phyloP scores from a whole-genome alignment of 2,113 vertebrate genomes.

The Arothron firmamentum region DNA sequence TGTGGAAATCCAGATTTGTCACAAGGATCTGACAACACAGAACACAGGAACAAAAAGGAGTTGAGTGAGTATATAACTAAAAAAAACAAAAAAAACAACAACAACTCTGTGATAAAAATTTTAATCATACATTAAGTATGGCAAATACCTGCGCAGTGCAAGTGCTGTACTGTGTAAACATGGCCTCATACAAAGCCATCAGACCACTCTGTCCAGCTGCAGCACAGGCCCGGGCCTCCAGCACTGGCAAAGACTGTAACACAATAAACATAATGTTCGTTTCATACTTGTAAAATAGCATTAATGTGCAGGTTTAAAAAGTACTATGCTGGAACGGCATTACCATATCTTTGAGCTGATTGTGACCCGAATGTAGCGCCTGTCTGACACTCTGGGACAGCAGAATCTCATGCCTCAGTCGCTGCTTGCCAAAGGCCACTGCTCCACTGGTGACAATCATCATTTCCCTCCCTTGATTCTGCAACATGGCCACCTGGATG shows the following conservation, averaged over 20 bases:
- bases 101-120: background rate
- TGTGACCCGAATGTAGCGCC: conserved; percentile 91
- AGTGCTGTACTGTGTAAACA: conserved; percentile 99
- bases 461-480: conserved; percentile 97
- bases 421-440: conserved; percentile 96
- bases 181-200: conserved; percentile 97
- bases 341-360: conserved; percentile 96
- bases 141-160: conserved; percentile 88
- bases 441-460: conserved; percentile 98
- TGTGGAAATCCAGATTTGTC: conserved; percentile 95
- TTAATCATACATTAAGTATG: background rate
- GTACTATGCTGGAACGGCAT: too few species aligned
- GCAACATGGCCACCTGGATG: conserved; percentile 88
- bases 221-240: conserved; percentile 95
- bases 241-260: conserved; percentile 83
- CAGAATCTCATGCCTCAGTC: conserved; percentile 93
- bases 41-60: background rate
- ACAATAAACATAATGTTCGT: background rate
- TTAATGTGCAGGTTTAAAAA: too few species aligned
- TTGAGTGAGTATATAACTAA: background rate
- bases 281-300: background rate
- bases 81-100: too few species aligned
- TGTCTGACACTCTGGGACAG: conserved; percentile 96
- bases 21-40: conserved; percentile 85
- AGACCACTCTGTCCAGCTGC: conserved; percentile 96